phyloP scores from a whole-genome alignment of 2,113 vertebrate genomes.

The Apus apus region DNA sequence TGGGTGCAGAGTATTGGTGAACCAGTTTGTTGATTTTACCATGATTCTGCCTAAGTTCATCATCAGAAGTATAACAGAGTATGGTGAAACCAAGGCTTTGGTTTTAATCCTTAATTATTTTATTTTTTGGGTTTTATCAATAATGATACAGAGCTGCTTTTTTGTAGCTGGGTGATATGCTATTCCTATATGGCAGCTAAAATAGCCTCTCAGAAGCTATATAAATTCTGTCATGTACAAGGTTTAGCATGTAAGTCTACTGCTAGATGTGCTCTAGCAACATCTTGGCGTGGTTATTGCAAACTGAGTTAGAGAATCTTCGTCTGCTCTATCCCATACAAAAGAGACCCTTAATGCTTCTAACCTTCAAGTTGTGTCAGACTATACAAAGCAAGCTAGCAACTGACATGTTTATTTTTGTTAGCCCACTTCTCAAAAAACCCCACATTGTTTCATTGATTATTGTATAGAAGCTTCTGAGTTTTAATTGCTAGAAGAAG shows the following conservation, averaged over 20 bases:
- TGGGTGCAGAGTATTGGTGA: background rate
- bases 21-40: background rate
- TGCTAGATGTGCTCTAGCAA: background rate
- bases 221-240: background rate
- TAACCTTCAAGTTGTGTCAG: background rate
- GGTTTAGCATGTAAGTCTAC: background rate
- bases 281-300: background rate
- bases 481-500: background rate
- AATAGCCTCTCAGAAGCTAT: background rate
- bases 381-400: background rate
- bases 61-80: background rate
- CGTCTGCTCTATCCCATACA: background rate
- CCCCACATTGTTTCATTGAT: background rate
- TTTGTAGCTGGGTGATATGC: background rate
- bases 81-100: background rate
- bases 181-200: rapidly evolving
- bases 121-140: background rate
- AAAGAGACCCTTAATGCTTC: background rate
- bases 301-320: background rate
- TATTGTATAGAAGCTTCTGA: background rate
- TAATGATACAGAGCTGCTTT: background rate
- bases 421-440: background rate
- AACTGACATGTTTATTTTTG: background rate
- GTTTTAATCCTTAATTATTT: background rate
- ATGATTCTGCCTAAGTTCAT: background rate